A percentile compares a stretch with the other conserved stretches of the same genome.
These are phyloP conservation scores for Artibeus lituratus DNA, from an alignment of 2,797 vertebrate species.

Conservation along the genomic window DNA sequence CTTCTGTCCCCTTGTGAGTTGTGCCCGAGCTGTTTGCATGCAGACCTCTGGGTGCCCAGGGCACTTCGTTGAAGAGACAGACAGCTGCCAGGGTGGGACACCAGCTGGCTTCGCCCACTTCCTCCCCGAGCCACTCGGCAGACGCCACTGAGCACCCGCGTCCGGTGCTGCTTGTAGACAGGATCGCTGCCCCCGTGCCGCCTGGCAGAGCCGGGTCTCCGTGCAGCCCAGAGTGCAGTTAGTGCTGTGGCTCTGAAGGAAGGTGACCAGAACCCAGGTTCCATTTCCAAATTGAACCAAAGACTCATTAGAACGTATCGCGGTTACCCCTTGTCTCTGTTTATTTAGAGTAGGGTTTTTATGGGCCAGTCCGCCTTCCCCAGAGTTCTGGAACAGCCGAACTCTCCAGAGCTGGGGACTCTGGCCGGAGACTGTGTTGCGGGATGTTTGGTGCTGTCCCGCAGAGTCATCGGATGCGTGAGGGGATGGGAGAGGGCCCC, in stretches of 20 bases:
- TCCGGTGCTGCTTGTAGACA: background rate
- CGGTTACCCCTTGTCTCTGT: background rate
- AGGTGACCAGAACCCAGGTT: background rate
- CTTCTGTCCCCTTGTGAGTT: background rate
- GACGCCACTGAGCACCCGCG: background rate
- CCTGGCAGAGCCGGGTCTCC: background rate
- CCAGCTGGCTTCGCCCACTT: background rate
- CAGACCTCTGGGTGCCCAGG: background rate
- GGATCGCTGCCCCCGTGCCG: background rate
- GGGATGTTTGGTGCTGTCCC: too few species aligned
- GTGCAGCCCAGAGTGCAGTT: background rate
- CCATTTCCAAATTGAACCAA: background rate
- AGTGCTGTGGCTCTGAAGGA: background rate
- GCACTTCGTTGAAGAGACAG: background rate
- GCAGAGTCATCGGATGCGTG: too few species aligned
- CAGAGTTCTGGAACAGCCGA: background rate
- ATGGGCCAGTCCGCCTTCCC: background rate
- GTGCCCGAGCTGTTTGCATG: background rate
- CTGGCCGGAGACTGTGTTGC: background rate
- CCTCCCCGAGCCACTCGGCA: background rate
- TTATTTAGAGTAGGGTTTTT: background rate
- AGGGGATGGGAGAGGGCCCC: too few species aligned
- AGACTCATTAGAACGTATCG: background rate
- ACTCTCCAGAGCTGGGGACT: too few species aligned
- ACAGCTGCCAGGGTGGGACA: background rate